Evolutionary conservation across 2,797 vertebrate genomes (phyloP).

Genomic region (Potorous gilbertii): DNA sequence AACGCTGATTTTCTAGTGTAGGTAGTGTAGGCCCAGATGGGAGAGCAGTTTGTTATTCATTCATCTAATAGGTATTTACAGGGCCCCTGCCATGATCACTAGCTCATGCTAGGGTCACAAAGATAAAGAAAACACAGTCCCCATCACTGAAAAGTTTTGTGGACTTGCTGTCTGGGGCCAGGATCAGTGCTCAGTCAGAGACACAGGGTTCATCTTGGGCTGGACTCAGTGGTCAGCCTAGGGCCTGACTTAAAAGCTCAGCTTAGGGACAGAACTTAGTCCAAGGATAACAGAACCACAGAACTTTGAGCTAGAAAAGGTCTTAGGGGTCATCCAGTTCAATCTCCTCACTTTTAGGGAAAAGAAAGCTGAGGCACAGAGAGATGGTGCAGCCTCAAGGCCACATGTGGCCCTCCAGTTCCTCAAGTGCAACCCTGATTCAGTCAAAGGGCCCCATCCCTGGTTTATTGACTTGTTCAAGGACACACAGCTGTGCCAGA

Average conservation of each 20-base stretch:
- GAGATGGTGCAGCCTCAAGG: background rate
- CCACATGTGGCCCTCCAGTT: no score
- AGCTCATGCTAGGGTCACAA: background rate
- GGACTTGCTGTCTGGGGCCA: background rate
- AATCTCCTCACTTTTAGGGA: background rate
- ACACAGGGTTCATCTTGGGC: background rate
- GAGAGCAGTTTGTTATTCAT: background rate
- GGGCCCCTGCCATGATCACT: background rate
- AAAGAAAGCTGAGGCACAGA: background rate
- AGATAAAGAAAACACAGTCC: background rate
- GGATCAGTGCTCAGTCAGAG: background rate
- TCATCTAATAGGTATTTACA: background rate
- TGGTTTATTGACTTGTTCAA: background rate
- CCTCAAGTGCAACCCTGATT: no score
- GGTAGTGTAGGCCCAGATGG: background rate
- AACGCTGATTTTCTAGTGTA: background rate
- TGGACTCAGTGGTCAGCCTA: background rate
- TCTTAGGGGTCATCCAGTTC: background rate
- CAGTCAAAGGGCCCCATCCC: no score
- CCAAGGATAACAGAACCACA: background rate
- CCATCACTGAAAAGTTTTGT: background rate
- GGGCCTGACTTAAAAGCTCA: background rate
- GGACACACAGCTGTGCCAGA: background rate
- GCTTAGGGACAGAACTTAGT: background rate
- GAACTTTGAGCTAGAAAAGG: background rate